A percentile compares a stretch with the other conserved stretches of the same genome.
Evolutionary conservation across 92 coral and sea anemone genomes (phyloP).

Genomic region (Zoanthus sansibaricus): DNA sequence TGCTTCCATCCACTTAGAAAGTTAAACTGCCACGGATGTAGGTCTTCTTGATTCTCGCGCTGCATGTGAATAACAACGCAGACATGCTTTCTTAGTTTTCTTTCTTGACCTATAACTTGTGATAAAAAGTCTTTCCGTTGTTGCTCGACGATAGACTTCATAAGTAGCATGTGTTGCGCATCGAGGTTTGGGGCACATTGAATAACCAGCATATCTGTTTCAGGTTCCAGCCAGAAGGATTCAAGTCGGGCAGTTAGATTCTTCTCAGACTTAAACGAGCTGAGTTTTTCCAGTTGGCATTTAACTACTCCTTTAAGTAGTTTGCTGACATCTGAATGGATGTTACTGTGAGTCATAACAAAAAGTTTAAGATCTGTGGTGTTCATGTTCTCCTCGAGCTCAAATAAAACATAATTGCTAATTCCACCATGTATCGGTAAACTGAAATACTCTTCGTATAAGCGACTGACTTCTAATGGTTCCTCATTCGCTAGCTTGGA

Average conservation of each 20-base stretch:
- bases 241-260: conserved; percentile 81
- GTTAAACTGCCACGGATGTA: conserved; percentile 91
- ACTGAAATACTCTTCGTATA: conserved; percentile 71
- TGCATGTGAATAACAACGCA: conserved; percentile 90
- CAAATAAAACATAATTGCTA: conserved; percentile 54
- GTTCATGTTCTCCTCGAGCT: conserved; percentile 34
- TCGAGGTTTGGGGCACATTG: conserved; percentile 97
- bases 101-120: conserved; percentile 1
- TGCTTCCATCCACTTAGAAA: conserved; percentile 96
- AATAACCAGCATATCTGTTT: conserved; percentile 74
- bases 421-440: conserved; percentile 84
- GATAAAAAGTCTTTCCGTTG: conserved; percentile 69
- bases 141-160: conserved; percentile 91
- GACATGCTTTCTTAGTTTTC: conserved; percentile 72
- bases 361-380: conserved; percentile 72
- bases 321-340: conserved; percentile 78
- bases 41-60: conserved; percentile 62
- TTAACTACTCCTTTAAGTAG: conserved; percentile 67
- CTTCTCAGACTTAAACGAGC: conserved; percentile 95
- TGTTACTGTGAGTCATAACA: conserved; percentile 90
- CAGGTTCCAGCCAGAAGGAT: conserved; percentile 77
- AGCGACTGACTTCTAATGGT: conserved; percentile 63
- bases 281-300: conserved; percentile 84
- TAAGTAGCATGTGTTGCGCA: conserved; percentile 88
- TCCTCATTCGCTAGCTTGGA: conserved; percentile 57